Evolutionary conservation across 1,140 invertebrate species (phyloP).

Genomic region (Apolygus lucorum): DNA sequence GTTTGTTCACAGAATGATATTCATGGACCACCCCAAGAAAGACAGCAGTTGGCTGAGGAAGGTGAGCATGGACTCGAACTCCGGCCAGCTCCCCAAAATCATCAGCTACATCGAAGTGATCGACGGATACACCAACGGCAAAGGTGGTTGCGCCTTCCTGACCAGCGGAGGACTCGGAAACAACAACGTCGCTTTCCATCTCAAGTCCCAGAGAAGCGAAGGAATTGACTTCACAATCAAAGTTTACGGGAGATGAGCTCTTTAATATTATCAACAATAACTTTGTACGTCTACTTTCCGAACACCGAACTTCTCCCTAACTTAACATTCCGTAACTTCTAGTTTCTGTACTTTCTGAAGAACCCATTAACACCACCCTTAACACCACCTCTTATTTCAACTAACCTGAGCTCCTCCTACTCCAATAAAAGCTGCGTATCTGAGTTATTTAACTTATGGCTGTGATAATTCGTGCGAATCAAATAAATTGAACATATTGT

Average conservation of each 20-base stretch:
- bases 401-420: too few relatives aligned
- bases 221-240: conserved; percentile 28
- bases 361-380: too few relatives aligned
- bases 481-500: too few relatives aligned
- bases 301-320: too few relatives aligned
- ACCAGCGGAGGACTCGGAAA: conserved; percentile 21
- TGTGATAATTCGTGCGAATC: too few relatives aligned
- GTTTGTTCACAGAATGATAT: background rate
- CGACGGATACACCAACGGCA: conserved; percentile 21
- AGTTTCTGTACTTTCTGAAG: too few relatives aligned
- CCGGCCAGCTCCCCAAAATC: background rate
- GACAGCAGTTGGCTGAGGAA: background rate
- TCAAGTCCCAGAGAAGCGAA: conserved; percentile 28
- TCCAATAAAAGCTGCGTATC: too few relatives aligned
- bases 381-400: too few relatives aligned
- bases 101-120: conserved; percentile 20
- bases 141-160: conserved; percentile 26
- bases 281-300: too few relatives aligned
- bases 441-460: too few relatives aligned
- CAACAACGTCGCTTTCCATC: conserved; percentile 24
- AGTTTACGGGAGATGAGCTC: conserved; percentile 25
- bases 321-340: too few relatives aligned
- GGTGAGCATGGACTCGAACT: background rate
- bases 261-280: too few relatives aligned
- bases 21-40: background rate